Percentiles rank a stretch among this genome's conserved stretches.
These are phyloP conservation scores for Syngnathus scovelli DNA, from an alignment of 2,113 vertebrate genomes.

Conservation along the genomic window DNA sequence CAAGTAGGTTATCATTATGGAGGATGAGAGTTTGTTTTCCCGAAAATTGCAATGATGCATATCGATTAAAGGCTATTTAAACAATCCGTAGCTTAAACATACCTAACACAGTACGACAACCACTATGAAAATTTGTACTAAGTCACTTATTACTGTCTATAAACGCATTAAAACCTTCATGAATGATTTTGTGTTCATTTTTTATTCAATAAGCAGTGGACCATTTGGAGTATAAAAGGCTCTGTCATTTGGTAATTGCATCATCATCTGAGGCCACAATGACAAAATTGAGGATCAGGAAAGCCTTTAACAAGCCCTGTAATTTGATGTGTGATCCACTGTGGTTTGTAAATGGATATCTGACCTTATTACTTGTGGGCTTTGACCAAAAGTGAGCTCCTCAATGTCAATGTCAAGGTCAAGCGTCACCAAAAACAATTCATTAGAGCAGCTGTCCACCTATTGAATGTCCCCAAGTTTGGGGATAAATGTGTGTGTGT, in stretches of 20 bases:
- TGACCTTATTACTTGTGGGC: not conserved
- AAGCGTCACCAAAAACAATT: no score
- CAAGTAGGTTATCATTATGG: not conserved
- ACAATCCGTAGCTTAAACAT: no score
- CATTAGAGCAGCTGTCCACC: no score
- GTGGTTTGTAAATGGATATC: not conserved
- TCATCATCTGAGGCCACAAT: not conserved
- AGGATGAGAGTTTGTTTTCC: not conserved
- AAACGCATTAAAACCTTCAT: not conserved
- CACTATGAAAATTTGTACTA: no score
- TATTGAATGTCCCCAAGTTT: no score
- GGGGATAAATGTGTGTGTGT: no score
- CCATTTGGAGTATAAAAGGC: not conserved
- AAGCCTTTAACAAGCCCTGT: not conserved
- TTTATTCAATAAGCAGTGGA: not conserved
- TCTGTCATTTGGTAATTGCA: not conserved
- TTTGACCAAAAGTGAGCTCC: not conserved
- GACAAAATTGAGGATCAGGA: not conserved
- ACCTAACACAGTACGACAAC: no score
- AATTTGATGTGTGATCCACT: not conserved
- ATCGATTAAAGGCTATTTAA: no score
- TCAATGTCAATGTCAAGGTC: not conserved
- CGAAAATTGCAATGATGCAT: no score
- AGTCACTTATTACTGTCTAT: not conserved
- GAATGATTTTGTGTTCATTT: not conserved